Conservation (phyloP, 2,797 vertebrate genomes). For the Coreius guichenoti region DNA sequence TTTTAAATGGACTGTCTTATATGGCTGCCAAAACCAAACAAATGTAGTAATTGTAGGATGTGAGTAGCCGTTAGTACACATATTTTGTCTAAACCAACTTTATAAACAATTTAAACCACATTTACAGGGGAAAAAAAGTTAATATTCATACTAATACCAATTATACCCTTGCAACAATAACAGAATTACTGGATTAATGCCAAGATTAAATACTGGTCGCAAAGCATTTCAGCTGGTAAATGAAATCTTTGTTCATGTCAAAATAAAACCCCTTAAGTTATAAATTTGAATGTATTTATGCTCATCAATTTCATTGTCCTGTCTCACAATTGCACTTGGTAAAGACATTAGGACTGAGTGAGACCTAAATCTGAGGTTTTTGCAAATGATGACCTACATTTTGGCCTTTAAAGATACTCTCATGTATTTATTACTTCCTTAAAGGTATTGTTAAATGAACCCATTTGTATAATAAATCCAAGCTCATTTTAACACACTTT, state of each 20-base stretch:
- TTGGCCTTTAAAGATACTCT: neutral
- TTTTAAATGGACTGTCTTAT: too few species aligned
- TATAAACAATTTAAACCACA: too few species aligned
- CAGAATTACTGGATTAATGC: neutral
- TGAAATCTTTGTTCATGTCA: neutral
- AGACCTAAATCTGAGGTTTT: neutral
- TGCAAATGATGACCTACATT: neutral
- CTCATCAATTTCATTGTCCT: neutral
- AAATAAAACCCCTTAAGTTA: neutral
- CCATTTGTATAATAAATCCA: conserved; percentile 45
- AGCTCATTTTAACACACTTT: conserved; percentile 36
- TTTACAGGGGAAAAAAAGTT: too few species aligned
- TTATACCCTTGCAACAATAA: neutral
- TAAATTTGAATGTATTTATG: neutral
- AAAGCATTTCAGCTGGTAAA: neutral
- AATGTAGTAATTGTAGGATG: too few species aligned
- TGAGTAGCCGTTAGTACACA: too few species aligned
- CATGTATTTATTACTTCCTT: conserved; percentile 61
- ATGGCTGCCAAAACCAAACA: too few species aligned
- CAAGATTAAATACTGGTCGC: neutral
- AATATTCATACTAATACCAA: too few species aligned
- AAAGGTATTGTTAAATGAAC: conserved; percentile 35
- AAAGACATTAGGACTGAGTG: conserved; percentile 2
- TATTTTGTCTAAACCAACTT: too few species aligned
- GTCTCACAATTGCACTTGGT: neutral